These are phyloP conservation scores for Lytechinus variegatus DNA, from an alignment of 35 echinoderm and acorn worm species.

Conservation along the genomic window DNA sequence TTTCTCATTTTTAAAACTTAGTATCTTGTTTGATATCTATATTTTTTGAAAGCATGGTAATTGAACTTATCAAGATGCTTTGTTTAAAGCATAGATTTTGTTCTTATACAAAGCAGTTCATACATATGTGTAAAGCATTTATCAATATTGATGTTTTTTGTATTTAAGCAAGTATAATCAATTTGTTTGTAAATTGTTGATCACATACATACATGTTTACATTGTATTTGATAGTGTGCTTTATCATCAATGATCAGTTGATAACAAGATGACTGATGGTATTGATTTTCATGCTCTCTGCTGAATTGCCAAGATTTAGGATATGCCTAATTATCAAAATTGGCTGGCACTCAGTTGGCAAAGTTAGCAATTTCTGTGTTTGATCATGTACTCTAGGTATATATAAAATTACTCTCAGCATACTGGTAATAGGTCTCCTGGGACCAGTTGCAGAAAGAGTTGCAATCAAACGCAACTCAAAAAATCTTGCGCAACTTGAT, in stretches of 20 bases:
- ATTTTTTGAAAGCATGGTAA: background rate
- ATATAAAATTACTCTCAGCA: too few relatives aligned
- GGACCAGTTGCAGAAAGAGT: too few relatives aligned
- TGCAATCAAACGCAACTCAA: too few relatives aligned
- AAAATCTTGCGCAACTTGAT: too few relatives aligned
- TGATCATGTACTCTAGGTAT: background rate
- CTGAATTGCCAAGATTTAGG: background rate
- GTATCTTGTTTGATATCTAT: conserved; percentile 9
- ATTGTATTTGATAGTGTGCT: background rate
- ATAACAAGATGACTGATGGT: background rate
- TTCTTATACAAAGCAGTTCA: background rate
- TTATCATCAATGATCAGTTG: background rate
- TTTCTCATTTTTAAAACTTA: background rate
- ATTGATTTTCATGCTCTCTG: background rate
- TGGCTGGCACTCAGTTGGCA: background rate
- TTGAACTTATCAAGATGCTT: background rate
- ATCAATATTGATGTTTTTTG: background rate
- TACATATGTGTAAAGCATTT: background rate
- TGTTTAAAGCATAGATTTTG: background rate
- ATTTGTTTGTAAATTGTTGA: background rate
- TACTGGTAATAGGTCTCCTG: too few relatives aligned
- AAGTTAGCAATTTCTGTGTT: background rate
- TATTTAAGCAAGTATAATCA: background rate
- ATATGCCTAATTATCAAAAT: background rate
- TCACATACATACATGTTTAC: background rate